phyloP scores from a whole-genome alignment of 2,113 vertebrate genomes.

The Antennarius striatus region DNA sequence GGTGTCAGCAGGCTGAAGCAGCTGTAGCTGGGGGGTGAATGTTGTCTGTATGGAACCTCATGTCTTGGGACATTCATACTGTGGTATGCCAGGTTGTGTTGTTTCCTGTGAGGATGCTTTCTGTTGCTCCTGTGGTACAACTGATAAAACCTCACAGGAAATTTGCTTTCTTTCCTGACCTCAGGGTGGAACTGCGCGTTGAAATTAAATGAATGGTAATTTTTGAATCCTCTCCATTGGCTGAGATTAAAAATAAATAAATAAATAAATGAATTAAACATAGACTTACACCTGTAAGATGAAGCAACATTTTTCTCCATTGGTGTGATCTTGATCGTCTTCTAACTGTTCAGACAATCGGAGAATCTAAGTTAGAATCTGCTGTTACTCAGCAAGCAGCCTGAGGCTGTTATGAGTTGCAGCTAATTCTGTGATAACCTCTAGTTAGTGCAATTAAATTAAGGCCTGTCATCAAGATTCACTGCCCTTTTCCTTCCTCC shows the following conservation, averaged over 20 bases:
- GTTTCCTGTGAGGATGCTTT: background rate
- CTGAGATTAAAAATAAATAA: too few species aligned
- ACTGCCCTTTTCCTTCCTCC: background rate
- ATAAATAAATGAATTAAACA: too few species aligned
- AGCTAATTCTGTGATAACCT: constrained; percentile 35
- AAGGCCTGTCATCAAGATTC: constrained; percentile 26
- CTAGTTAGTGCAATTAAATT: constrained; percentile 50
- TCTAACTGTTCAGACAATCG: background rate
- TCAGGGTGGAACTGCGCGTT: too few species aligned
- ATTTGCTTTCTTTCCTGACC: background rate
- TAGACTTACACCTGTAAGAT: background rate
- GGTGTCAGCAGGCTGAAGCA: too few species aligned
- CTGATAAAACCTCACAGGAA: background rate
- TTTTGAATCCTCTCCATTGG: background rate
- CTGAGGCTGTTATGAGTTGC: constrained; percentile 23
- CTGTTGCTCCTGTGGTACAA: background rate
- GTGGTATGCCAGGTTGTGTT: too few species aligned
- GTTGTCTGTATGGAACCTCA: too few species aligned
- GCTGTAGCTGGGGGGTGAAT: too few species aligned
- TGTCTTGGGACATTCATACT: too few species aligned
- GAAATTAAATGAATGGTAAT: background rate
- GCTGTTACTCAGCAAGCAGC: constrained; percentile 6
- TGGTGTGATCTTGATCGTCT: background rate
- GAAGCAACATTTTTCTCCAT: background rate
- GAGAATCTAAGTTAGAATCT: constrained; percentile 1